Evolutionary conservation across 2,113 vertebrate genomes (phyloP).

Genomic region (Strigops habroptila): DNA sequence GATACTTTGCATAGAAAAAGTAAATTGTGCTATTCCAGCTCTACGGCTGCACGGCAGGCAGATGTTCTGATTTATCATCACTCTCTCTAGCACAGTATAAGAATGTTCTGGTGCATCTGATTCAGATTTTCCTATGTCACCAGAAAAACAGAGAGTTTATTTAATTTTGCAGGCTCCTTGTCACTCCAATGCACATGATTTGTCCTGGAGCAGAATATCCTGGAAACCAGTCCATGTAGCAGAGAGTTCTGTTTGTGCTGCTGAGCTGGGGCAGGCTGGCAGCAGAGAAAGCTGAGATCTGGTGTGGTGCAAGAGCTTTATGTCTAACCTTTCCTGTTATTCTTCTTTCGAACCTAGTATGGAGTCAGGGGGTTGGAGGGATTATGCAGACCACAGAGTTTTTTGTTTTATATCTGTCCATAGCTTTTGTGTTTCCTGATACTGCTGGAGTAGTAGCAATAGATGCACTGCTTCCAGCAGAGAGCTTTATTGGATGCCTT

Average conservation of each 20-base stretch:
- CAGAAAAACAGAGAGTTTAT: neutral
- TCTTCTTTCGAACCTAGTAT: neutral
- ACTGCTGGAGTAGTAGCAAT: neutral
- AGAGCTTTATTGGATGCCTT: neutral
- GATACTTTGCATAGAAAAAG: slow-evolving; percentile 40
- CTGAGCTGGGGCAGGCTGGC: neutral
- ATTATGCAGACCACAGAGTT: neutral
- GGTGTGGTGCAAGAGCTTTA: neutral
- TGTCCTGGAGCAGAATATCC: neutral
- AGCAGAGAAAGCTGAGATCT: neutral
- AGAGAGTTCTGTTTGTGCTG: neutral
- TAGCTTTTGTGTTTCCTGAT: neutral
- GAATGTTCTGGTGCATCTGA: neutral
- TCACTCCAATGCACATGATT: neutral
- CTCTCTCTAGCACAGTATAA: neutral
- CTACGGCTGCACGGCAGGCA: neutral
- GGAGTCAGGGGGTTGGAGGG: neutral
- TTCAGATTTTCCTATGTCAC: neutral
- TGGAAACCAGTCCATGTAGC: neutral
- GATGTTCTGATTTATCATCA: neutral
- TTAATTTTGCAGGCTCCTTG: neutral
- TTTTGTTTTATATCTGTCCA: neutral
- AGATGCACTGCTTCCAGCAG: neutral
- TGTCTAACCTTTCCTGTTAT: neutral
- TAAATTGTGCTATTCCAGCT: slow-evolving; percentile 44